Percentiles rank a stretch among this genome's conserved stretches.
phyloP scores from a whole-genome alignment of 2,113 vertebrate species.

The Rynchops niger region DNA sequence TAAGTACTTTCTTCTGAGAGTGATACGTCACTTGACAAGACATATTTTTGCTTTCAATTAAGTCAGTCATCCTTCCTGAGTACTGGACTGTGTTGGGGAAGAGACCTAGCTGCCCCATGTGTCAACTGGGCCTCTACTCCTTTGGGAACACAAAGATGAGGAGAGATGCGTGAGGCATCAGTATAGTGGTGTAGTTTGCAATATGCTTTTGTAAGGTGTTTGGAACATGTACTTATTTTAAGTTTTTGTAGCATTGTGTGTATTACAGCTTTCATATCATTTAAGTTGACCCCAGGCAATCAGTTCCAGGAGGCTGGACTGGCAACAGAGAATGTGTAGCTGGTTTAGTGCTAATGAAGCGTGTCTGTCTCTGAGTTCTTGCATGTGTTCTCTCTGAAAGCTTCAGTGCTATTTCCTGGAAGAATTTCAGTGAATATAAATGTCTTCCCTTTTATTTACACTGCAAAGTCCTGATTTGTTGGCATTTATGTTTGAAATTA shows the following conservation, averaged over 20 bases:
- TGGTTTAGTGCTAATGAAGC: not conserved
- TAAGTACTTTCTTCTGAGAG: not conserved
- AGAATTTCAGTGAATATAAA: not conserved
- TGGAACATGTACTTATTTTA: not conserved
- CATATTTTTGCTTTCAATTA: not conserved
- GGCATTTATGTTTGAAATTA: not conserved
- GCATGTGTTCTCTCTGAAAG: not conserved
- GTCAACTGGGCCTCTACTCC: not conserved
- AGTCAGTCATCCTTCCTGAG: not conserved
- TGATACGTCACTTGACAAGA: not conserved
- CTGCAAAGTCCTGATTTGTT: not conserved
- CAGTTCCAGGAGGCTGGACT: not conserved
- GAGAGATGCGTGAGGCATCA: not conserved
- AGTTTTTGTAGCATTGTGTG: not conserved
- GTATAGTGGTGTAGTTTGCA: not conserved
- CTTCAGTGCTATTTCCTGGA: not conserved
- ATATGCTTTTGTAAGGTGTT: not conserved
- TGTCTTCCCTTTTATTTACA: not conserved
- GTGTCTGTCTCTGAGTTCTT: not conserved
- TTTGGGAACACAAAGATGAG: not conserved
- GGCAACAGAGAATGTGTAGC: not conserved
- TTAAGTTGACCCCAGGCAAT: not conserved
- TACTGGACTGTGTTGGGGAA: not conserved
- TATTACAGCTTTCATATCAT: not conserved
- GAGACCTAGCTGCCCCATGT: not conserved